phyloP scores from a whole-genome alignment of 2,888 invertebrate species.

The Tipula vernalis region DNA sequence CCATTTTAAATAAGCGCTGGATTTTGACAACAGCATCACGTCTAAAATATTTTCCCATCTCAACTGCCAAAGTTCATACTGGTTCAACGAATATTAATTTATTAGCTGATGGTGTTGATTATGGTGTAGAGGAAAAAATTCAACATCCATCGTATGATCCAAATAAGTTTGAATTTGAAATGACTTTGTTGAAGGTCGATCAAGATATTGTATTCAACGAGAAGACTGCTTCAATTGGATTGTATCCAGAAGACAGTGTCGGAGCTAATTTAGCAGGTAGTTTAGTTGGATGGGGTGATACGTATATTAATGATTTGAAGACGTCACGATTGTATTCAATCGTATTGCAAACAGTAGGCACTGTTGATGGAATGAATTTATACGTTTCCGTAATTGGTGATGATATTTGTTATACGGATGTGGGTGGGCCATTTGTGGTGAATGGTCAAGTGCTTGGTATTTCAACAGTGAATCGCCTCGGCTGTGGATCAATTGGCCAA shows the following conservation, averaged over 20 bases:
- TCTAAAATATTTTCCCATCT: not conserved
- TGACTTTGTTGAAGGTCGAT: not conserved
- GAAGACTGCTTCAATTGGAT: not conserved
- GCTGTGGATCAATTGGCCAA: not conserved
- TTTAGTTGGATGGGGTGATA: not conserved
- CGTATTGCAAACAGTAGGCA: not conserved
- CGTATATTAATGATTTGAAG: not conserved
- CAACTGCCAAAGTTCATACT: not conserved
- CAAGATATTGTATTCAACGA: not conserved
- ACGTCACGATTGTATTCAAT: not conserved
- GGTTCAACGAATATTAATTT: not conserved
- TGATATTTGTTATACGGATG: not conserved
- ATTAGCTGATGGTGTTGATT: not conserved
- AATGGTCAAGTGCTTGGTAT: not conserved
- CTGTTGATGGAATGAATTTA: not conserved
- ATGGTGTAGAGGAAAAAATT: not conserved
- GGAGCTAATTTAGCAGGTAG: not conserved
- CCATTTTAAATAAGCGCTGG: slow-evolving; percentile 19
- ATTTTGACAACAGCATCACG: not conserved
- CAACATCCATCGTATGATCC: not conserved
- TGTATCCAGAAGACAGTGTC: not conserved
- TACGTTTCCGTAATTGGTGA: not conserved
- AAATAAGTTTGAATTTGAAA: not conserved
- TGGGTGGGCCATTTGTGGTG: not conserved
- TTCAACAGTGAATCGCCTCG: not conserved